phyloP scores from a whole-genome alignment of 2,113 vertebrate species.

The Eurypyga helias region DNA sequence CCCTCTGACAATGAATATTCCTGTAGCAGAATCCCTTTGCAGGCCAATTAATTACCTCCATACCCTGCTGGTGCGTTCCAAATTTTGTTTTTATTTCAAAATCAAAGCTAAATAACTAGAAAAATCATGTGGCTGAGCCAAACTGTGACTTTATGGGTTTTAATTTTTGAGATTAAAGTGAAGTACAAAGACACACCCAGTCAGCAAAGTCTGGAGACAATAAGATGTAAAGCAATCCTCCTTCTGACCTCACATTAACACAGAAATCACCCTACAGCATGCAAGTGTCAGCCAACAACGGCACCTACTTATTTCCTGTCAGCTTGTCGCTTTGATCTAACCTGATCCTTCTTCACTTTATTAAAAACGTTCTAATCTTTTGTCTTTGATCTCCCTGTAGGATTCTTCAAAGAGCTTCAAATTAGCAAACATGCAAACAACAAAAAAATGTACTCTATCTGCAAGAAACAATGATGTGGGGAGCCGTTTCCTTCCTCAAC shows the following conservation, averaged over 20 bases:
- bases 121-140: conserved; percentile 48
- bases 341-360: conserved; percentile 75
- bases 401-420: conserved; percentile 72
- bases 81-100: conserved; percentile 64
- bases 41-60: conserved; percentile 37
- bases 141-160: conserved; percentile 58
- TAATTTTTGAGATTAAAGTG: conserved; percentile 63
- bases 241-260: conserved; percentile 72
- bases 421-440: conserved; percentile 73
- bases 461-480: conserved; percentile 47
- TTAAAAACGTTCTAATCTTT: conserved; percentile 75
- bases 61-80: neutral
- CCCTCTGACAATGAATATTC: neutral
- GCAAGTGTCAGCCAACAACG: conserved; percentile 72
- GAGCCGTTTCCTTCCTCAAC: conserved; percentile 54
- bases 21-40: neutral
- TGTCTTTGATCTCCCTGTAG: conserved; percentile 73
- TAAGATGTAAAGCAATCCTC: conserved; percentile 71
- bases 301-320: conserved; percentile 76
- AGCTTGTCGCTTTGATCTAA: conserved; percentile 75
- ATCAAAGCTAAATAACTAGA: conserved; percentile 52
- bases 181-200: conserved; percentile 70
- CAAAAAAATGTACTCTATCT: conserved; percentile 57
- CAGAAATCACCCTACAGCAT: conserved; percentile 74
- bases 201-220: conserved; percentile 70